Percentiles rank a stretch among this genome's conserved stretches.
Evolutionary conservation across 2,113 vertebrate species (phyloP).

Genomic region (human): DNA sequence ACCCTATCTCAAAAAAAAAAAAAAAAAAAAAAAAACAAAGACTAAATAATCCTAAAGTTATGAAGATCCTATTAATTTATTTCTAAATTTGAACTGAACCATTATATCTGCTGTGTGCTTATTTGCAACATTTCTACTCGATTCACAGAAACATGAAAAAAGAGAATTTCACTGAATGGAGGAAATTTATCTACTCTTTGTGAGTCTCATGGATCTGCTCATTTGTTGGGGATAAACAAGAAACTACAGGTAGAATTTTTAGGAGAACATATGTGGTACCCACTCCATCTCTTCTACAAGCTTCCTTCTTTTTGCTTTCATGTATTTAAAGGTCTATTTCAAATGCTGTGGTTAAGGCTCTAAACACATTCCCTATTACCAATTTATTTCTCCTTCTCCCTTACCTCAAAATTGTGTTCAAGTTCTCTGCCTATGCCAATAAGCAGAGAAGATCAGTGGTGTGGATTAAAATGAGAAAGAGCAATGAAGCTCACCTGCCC

Average conservation of each 20-base stretch:
- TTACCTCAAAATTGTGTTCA: background rate
- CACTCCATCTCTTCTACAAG: background rate
- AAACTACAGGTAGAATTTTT: background rate
- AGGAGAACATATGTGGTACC: too few species aligned
- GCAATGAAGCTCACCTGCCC: background rate
- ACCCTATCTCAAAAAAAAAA: too few species aligned
- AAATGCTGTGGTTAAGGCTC: background rate
- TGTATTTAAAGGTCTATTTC: background rate
- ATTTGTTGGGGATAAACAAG: background rate
- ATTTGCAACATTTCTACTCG: background rate
- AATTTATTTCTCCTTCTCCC: background rate
- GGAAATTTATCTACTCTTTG: background rate
- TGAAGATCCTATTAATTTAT: background rate
- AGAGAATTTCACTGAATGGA: background rate
- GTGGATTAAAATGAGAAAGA: background rate
- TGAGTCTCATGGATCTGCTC: background rate
- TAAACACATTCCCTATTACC: background rate
- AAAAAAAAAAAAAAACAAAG: background rate
- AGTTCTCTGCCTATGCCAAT: background rate
- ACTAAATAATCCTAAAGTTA: constrained; percentile 14
- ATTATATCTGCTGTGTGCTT: background rate
- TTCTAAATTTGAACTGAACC: background rate
- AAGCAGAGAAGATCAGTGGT: background rate
- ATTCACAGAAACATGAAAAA: background rate
- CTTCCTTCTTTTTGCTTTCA: background rate